Percentiles rank a stretch among this genome's conserved stretches.
Evolutionary conservation across 2,888 invertebrate genomes (phyloP).

Genomic region (Gymnocheta viridis): DNA sequence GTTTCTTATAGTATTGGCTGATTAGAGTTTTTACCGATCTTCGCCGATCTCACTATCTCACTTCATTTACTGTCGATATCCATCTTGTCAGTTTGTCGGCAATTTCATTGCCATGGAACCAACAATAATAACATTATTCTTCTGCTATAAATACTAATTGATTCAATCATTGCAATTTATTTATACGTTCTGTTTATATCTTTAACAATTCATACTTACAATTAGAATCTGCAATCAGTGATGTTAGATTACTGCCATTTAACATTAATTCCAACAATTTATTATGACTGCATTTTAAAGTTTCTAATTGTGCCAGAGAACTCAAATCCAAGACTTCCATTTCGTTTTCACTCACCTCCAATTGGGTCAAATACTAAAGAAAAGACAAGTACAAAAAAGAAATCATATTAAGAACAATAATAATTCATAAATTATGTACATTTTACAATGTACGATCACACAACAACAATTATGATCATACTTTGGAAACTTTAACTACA

Average conservation of each 20-base stretch:
- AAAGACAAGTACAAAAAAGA: slow-evolving; percentile 8
- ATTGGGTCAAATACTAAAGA: slow-evolving; percentile 88
- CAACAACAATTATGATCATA: slow-evolving; percentile 39
- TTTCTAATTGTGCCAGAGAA: slow-evolving; percentile 89
- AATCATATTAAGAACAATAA: slow-evolving; percentile 74
- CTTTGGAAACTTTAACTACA: not conserved
- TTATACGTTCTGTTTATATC: slow-evolving; percentile 48
- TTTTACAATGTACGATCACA: not conserved
- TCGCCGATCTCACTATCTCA: no score
- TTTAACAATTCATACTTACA: slow-evolving; percentile 73
- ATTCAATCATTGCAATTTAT: not conserved
- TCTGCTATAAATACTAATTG: not conserved
- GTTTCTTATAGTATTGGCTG: no score
- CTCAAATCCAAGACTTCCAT: slow-evolving; percentile 92
- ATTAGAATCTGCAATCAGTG: slow-evolving; percentile 90
- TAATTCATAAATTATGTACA: slow-evolving; percentile 43
- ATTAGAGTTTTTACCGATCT: no score
- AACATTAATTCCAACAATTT: slow-evolving; percentile 88
- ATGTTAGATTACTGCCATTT: slow-evolving; percentile 89
- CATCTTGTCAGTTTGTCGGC: no score
- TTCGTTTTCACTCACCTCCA: slow-evolving; percentile 92
- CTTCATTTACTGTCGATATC: no score
- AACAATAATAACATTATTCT: not conserved
- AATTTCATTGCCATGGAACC: no score
- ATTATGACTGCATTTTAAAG: slow-evolving; percentile 90